phyloP scores from a whole-genome alignment of 1,140 invertebrate genomes.

The Elymnias hypermnestra region DNA sequence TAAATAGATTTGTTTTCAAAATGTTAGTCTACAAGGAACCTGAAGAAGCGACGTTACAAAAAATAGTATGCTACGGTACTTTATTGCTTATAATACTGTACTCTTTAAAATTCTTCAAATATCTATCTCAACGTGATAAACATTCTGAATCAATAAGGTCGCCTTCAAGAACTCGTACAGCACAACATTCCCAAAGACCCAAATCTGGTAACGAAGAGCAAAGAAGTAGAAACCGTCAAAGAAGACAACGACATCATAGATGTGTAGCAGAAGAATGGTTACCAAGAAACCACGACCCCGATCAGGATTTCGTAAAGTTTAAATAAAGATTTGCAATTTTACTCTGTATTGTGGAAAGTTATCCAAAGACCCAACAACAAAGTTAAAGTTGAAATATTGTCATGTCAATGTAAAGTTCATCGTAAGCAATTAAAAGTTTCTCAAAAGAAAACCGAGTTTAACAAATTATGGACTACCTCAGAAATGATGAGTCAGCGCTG shows the following conservation, averaged over 20 bases:
- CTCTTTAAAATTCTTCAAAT: conserved; percentile 7
- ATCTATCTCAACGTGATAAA: background rate
- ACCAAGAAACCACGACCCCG: conserved; percentile 2
- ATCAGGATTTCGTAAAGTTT: background rate
- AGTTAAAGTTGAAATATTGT: conserved; percentile 14
- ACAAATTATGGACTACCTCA: conserved; percentile 17
- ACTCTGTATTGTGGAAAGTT: conserved; percentile 4
- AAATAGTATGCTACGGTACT: conserved; percentile 5
- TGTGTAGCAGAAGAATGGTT: conserved; percentile 3
- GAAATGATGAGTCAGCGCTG: conserved; percentile 20
- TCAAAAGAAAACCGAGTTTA: conserved; percentile 15
- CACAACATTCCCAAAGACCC: background rate
- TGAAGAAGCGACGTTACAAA: conserved; percentile 6
- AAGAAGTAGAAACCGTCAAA: conserved; percentile 10
- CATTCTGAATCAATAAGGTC: background rate
- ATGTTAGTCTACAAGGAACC: conserved; percentile 14
- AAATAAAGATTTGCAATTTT: conserved; percentile 7
- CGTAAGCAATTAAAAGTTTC: conserved; percentile 23
- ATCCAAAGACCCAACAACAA: conserved; percentile 10
- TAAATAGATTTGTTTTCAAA: too few species aligned
- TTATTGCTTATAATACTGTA: conserved; percentile 5
- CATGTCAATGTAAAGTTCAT: conserved; percentile 16
- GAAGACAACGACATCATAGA: conserved; percentile 3
- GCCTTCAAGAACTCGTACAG: background rate
- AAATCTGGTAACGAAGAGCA: background rate